Percentiles rank a stretch among this genome's conserved stretches.
Conservation (phyloP, 2,113 vertebrate species). For the Psophia crepitans region DNA sequence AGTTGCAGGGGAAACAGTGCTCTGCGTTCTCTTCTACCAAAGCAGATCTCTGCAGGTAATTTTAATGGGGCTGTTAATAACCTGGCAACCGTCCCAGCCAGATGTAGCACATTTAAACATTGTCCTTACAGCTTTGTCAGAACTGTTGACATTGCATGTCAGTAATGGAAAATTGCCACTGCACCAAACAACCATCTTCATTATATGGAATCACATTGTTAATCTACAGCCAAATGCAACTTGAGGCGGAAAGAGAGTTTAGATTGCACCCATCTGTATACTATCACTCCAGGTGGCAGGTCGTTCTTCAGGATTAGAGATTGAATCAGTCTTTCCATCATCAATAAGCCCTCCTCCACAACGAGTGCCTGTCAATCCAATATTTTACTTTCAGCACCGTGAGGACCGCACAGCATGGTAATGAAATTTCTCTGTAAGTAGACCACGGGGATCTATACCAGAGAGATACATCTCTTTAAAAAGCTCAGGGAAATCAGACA, state of each 20-base stretch:
- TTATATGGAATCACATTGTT: slow-evolving; percentile 70
- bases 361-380: slow-evolving; percentile 66
- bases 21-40: neutral
- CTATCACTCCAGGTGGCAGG: slow-evolving; percentile 74
- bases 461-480: slow-evolving; percentile 55
- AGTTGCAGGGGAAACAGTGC: neutral
- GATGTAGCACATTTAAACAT: slow-evolving; percentile 63
- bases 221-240: slow-evolving; percentile 70
- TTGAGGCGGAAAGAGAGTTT: slow-evolving; percentile 55
- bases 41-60: slow-evolving; percentile 54
- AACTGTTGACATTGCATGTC: slow-evolving; percentile 60
- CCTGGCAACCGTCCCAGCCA: slow-evolving; percentile 61
- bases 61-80: slow-evolving; percentile 71
- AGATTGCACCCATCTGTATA: slow-evolving; percentile 72
- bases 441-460: slow-evolving; percentile 54
- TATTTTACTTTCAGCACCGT: slow-evolving; percentile 62
- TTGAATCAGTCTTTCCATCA: slow-evolving; percentile 74
- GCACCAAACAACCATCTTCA: slow-evolving; percentile 69
- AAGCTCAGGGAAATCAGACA: slow-evolving; percentile 54
- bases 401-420: slow-evolving; percentile 66
- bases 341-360: slow-evolving; percentile 66
- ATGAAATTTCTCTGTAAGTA: slow-evolving; percentile 68
- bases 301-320: slow-evolving; percentile 75
- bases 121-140: slow-evolving; percentile 65
- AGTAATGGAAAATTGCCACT: slow-evolving; percentile 69